Base-by-base conservation (phyloP, 1,140 invertebrate species). In the Ceratosolen fusciceps region DNA sequence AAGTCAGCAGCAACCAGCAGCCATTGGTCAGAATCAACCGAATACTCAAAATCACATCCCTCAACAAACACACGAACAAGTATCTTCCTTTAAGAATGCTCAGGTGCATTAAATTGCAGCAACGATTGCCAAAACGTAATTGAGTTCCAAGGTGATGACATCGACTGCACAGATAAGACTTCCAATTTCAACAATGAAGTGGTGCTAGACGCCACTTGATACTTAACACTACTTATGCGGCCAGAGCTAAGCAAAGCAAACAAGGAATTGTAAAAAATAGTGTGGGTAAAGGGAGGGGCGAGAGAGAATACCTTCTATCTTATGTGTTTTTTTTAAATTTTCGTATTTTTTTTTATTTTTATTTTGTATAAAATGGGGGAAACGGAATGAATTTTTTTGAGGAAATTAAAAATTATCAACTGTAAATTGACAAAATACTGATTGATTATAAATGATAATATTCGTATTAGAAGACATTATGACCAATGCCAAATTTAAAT, bases 11-110 rank as follows among this genome's bases (percentile, higher is more conserved):
- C 19, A 19, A 26, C 75, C 70, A 26, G 74, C 21, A 26, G 26
- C 37, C 39, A 14, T 3, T 77, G 47, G n/a, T 47, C 68, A 74
- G 26, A 60, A 68, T 52, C 70, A 74, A 56, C 79, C 82, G 10
- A 84, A 82, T 79, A 73, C 77, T 78, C 80, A 81, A 75, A 24
- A 74, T 79, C 82, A 83, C 76, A 72, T 67, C 60, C 72, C 70
- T 78, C 72, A 72, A 71, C 73, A 80, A 72, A 26, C 7, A 0
- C 65, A 72, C 37, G 54, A 80, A 70, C 47, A 76, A 76, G 16
- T 65, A 58, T n/a, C 68, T 80, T 62, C 73, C 37, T 68, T 74
- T 4, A 67, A 73, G 19, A 74, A 67, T 47, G 78, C 71, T 54
- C 77, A 74, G 31, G 60, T 10, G 1, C 77, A 79, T 54, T 56